Evolutionary conservation across 1,140 invertebrate genomes (phyloP), one percentile per base, ranked within the genome.

Genomic region (Ganaspis sp.): DNA sequence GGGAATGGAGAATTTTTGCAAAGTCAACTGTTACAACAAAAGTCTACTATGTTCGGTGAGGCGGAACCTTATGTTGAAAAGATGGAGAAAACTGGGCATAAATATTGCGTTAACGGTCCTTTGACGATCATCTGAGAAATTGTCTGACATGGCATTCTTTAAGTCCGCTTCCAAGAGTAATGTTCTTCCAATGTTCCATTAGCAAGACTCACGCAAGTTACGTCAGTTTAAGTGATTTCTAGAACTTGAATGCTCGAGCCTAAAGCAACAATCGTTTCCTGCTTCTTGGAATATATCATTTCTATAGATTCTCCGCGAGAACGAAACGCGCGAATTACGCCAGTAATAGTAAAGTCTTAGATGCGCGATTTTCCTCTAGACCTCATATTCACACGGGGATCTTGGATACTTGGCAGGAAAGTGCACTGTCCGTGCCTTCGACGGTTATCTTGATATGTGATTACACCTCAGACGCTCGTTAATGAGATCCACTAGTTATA

Each of bases 151-250:
- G 45, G 45, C 45, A 49, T 49, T 11, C 54, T 58, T 23, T 26
- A 58, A 58, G 12, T 58, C 21, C 54, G 54, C 54, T 26, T 26
- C 54, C 21, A 9, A 58, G 21, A 58, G 21, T 26, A 26, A 58
- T 38, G 19, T 26, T 21, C n/a, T 54, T 78, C 54, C 54, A 26
- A 58, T 38, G 19, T 26, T 21, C n/a, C 70, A 81, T 79, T 73
- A 40, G 54, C 64, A 37, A 76, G 58, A 70, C 76, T 80, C 75
- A 80, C 76, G 75, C 76, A 72, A 72, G 75, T 53, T 76, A 23
- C 53, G 77, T 80, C 76, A 74, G 70, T 76, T 78, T 53, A 74
- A 82, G 81, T 82, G 73, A 79, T 58, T 58, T 26, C 21, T 12
- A 26, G 21, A 58, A 58, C 19, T 58, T 1, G 23, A 26, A 26